Conservation (phyloP, 2,888 invertebrate species). For the Agrochola lota region DNA sequence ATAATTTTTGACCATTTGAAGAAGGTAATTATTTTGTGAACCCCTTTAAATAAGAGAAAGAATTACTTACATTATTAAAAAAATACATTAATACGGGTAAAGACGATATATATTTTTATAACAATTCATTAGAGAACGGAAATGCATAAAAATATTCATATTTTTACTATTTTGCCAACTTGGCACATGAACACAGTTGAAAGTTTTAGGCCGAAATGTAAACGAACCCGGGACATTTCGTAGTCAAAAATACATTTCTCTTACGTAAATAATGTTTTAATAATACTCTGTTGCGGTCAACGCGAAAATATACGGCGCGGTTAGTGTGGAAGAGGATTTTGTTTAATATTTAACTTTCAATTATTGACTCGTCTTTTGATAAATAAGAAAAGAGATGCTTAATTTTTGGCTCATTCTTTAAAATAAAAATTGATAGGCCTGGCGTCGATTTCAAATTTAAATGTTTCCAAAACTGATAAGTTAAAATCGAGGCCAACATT, state of each 20-base stretch:
- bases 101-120: not conserved
- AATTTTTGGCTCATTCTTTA: not conserved
- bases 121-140: not conserved
- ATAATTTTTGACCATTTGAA: no score
- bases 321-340: constrained; percentile 48
- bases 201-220: constrained; percentile 63
- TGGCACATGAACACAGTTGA: constrained; percentile 49
- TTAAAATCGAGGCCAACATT: no score
- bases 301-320: constrained; percentile 70
- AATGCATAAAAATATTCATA: constrained; percentile 23
- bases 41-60: no score
- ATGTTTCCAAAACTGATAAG: no score
- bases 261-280: constrained; percentile 82
- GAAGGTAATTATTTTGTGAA: no score
- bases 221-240: constrained; percentile 62
- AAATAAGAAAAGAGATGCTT: not conserved
- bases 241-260: constrained; percentile 81
- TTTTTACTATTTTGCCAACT: constrained; percentile 30
- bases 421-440: no score
- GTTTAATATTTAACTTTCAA: not conserved
- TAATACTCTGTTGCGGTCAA: constrained; percentile 79
- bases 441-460: no score
- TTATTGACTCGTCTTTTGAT: not conserved
- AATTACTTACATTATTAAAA: not conserved
- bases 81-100: not conserved